Evolutionary conservation across 2,888 invertebrate species (phyloP).

Genomic region (Lysandra coridon): DNA sequence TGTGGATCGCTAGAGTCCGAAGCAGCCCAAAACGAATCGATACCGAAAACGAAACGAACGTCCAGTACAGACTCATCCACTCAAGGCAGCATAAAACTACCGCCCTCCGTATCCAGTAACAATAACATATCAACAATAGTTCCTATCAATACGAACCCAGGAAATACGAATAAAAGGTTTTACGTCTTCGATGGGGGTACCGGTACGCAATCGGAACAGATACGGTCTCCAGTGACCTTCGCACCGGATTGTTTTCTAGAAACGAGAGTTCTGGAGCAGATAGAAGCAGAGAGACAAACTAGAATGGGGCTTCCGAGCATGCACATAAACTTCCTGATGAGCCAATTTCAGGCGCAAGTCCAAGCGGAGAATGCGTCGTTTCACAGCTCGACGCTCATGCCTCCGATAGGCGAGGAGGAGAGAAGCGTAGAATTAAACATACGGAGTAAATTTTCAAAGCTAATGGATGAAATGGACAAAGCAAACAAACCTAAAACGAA

Average conservation of each 20-base stretch:
- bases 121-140: conserved; percentile 71
- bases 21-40: conserved; percentile 64
- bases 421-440: conserved; percentile 78
- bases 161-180: conserved; percentile 64
- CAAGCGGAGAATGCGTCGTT: conserved; percentile 58
- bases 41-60: conserved; percentile 62
- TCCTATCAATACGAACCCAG: conserved; percentile 64
- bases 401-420: conserved; percentile 80
- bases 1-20: conserved; percentile 75
- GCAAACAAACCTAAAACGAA: conserved; percentile 78
- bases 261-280: conserved; percentile 51
- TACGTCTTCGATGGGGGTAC: conserved; percentile 75
- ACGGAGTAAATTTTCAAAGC: conserved; percentile 78
- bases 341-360: conserved; percentile 63
- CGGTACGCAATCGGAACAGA: conserved; percentile 62
- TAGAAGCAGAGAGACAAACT: conserved; percentile 71
- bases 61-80: conserved; percentile 74
- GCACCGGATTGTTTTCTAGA: conserved; percentile 72
- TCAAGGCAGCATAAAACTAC: conserved; percentile 76
- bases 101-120: conserved; percentile 61
- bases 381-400: conserved; percentile 70
- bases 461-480: conserved; percentile 79
- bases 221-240: conserved; percentile 71
- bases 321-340: conserved; percentile 74
- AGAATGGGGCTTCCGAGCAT: conserved; percentile 75